phyloP scores from a whole-genome alignment of 2,113 vertebrate species.

The Solea senegalensis region DNA sequence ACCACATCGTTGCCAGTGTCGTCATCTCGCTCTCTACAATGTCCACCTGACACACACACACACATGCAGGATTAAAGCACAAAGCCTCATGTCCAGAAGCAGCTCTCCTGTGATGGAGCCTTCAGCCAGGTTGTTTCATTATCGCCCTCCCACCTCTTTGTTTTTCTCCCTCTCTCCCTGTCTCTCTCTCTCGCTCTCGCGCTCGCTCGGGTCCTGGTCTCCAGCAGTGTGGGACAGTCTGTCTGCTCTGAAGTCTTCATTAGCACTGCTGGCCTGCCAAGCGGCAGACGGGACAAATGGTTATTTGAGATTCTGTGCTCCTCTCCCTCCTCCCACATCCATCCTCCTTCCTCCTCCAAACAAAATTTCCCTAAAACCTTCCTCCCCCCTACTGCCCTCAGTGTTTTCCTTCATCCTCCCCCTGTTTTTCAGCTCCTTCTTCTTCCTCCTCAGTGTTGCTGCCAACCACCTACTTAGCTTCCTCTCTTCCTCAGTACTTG shows the following conservation, averaged over 20 bases:
- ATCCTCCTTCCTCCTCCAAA: not conserved
- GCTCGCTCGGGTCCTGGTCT: conserved; percentile 31
- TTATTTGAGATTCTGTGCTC: conserved; percentile 32
- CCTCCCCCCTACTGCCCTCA: not conserved
- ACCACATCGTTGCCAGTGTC: no score
- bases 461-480: not conserved
- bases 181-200: conserved; percentile 13
- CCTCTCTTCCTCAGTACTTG: not conserved
- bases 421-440: not conserved
- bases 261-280: conserved; percentile 51
- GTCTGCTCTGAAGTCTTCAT: conserved; percentile 69
- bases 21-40: not conserved
- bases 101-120: conserved; percentile 11
- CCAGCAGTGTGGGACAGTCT: conserved; percentile 51
- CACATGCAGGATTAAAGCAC: conserved; percentile 16
- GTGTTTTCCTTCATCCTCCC: conserved; percentile 2
- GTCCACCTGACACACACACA: not conserved
- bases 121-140: conserved; percentile 45
- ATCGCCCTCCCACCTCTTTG: conserved; percentile 40
- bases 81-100: conserved; percentile 25
- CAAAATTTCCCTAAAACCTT: conserved; percentile 10
- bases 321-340: conserved; percentile 7
- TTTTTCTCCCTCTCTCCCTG: conserved; percentile 19
- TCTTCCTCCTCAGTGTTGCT: not conserved
- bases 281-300: conserved; percentile 42